These are phyloP conservation scores for Pristionchus japonicus DNA, from an alignment of 2,888 invertebrate species.

Conservation along the genomic window DNA sequence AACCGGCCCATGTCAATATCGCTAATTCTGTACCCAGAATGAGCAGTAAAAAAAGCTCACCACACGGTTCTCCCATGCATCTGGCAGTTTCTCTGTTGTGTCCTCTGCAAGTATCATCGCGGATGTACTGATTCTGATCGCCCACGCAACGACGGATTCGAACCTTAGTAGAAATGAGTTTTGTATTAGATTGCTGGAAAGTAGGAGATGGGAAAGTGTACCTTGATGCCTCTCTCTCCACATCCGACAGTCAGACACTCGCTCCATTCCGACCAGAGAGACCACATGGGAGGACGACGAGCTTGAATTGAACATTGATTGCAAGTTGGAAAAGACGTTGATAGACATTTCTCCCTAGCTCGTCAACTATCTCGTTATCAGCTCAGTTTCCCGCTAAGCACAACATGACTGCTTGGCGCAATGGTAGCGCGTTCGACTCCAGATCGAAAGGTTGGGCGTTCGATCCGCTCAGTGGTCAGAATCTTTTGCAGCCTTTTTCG, in stretches of 20 bases:
- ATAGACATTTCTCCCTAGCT: not conserved
- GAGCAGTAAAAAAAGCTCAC: not conserved
- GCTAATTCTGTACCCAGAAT: not conserved
- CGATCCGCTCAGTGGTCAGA: constrained; percentile 50
- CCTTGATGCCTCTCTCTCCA: constrained; percentile 45
- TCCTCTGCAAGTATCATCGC: constrained; percentile 25
- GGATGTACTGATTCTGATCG: constrained; percentile 23
- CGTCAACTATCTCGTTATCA: not conserved
- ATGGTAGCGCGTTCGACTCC: constrained; percentile 51
- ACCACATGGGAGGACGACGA: constrained; percentile 45
- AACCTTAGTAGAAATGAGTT: not conserved
- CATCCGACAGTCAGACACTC: constrained; percentile 46
- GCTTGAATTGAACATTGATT: not conserved
- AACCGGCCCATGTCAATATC: too few relatives aligned
- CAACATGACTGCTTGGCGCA: constrained; percentile 49
- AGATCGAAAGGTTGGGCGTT: constrained; percentile 51
- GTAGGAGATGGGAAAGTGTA: not conserved
- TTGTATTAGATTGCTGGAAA: not conserved
- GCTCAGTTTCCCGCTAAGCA: not conserved
- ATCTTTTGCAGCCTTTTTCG: constrained; percentile 31
- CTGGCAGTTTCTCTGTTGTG: constrained; percentile 13
- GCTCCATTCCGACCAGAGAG: constrained; percentile 47
- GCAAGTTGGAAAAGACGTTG: too few relatives aligned
- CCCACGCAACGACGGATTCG: constrained; percentile 47
- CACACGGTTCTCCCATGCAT: constrained; percentile 25